A percentile compares a stretch with the other conserved stretches of the same genome.
Evolutionary conservation across 1,140 invertebrate genomes (phyloP).

Genomic region (Diorhabda carinulata): DNA sequence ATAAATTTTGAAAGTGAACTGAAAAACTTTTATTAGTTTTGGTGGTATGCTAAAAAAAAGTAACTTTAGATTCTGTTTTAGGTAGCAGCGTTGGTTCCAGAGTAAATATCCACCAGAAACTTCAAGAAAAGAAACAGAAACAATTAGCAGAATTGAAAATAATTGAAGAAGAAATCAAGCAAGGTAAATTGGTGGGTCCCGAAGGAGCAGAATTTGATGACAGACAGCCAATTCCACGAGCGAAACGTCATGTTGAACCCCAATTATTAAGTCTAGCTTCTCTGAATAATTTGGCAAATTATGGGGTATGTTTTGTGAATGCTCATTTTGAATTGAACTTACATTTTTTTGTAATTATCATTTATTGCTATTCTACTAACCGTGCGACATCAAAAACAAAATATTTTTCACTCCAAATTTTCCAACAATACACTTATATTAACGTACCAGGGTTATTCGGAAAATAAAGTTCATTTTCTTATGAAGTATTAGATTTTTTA

Average conservation of each 20-base stretch:
- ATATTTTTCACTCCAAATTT: no score
- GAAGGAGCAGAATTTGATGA: conserved; percentile 49
- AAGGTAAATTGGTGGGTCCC: conserved; percentile 49
- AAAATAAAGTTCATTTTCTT: no score
- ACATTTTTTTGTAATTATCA: no score
- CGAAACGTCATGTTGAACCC: conserved; percentile 56
- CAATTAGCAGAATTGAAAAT: conserved; percentile 75
- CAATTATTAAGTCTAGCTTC: conserved; percentile 44
- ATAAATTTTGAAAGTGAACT: no score
- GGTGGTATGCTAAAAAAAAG: background rate
- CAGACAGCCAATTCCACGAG: conserved; percentile 55
- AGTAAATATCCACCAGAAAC: conserved; percentile 81
- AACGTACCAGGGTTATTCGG: no score
- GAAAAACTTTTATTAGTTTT: background rate
- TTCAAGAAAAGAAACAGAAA: conserved; percentile 85
- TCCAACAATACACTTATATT: no score
- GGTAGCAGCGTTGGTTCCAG: conserved; percentile 63
- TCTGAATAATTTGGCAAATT: conserved; percentile 44
- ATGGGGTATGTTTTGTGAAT: conserved; percentile 38
- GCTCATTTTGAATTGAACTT: no score
- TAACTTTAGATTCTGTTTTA: conserved; percentile 7
- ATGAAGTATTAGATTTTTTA: no score
- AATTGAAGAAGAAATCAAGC: conserved; percentile 83
- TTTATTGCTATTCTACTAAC: no score
- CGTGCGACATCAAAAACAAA: no score